Evolutionary conservation across 2,113 vertebrate species (phyloP), one percentile per base, ranked within the genome.

Genomic region (Xiphias gladius): DNA sequence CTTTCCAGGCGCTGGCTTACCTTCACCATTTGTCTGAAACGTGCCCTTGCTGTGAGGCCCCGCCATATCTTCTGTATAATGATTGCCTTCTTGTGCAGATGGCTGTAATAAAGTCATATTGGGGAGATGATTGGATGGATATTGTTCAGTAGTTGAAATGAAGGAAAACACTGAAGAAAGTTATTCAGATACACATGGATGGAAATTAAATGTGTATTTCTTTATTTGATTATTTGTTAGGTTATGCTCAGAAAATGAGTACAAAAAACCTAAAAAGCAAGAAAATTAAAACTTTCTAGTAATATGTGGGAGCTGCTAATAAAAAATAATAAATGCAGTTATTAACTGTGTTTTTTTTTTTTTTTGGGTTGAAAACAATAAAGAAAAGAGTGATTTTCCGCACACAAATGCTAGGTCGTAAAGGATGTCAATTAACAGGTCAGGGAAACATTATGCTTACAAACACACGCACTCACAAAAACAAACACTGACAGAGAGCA

Each of bases 11-110:
- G 54, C 68, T 89, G 88, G 82, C 94, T 95, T 97, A 99, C 98
- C 97, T 97, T 92, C 86, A 97, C 92, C 92, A 93, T 91, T 91
- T 94, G 91, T 93, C 93, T 96, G 94, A 96, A 96, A 43, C 50
- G 46, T 92, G 93, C 95, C 94, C 96, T 96, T 91, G 95, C 94
- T 86, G 64, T 91, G 94, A 96, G 98, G 85, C 96, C 95, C 84
- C 97, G 94, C 97, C 98, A 99, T 87, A 90, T 95, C 92, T 96
- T 99, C 94, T 99, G 97, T 89, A 99, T 97, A 88, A 91, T 50
- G 79, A 91, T 93, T 5, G 90, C 95, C 71, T 94, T 92, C 94
- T 92, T 94, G 88, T 94, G 92, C 89, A 99, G 93, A 90, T 96
- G 83, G 75, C 98, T 99, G 87, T 80, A 94, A 94, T 82, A 84